A percentile compares a stretch with the other conserved stretches of the same genome.
phyloP scores from a whole-genome alignment of 2,113 vertebrate genomes.

The Cyrtonyx montezumae region DNA sequence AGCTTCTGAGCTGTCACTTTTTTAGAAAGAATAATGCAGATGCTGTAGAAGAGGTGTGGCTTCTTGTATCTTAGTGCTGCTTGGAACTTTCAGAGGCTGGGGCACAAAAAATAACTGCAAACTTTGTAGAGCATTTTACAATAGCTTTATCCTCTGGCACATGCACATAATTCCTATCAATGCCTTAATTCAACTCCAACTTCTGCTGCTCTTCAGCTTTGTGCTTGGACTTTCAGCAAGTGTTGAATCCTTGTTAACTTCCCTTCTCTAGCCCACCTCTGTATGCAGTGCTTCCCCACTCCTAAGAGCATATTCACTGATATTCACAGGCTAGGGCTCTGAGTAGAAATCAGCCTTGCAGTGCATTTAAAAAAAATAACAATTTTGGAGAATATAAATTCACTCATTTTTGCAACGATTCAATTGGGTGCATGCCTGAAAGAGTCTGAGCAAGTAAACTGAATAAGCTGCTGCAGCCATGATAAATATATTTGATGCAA shows the following conservation, averaged over 20 bases:
- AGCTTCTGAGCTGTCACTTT: neutral
- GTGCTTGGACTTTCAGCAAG: neutral
- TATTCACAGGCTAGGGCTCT: neutral
- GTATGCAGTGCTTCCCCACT: neutral
- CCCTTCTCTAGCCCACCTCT: neutral
- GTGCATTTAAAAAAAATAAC: neutral
- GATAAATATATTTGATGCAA: slow-evolving; percentile 58
- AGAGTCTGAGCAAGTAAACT: slow-evolving; percentile 17
- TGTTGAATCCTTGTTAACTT: neutral
- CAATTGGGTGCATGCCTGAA: slow-evolving; percentile 43
- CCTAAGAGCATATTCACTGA: neutral
- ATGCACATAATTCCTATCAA: neutral
- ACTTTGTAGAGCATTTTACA: neutral
- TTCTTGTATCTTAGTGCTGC: neutral
- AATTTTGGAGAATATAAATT: neutral
- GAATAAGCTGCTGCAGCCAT: slow-evolving; percentile 28
- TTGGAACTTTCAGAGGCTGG: neutral
- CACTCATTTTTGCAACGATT: neutral
- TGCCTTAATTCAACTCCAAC: neutral
- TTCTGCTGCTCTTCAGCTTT: neutral
- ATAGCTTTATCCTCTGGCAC: neutral
- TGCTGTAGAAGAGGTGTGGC: neutral
- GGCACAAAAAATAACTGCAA: neutral
- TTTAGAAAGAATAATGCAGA: neutral
- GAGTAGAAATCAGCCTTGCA: neutral